These are phyloP conservation scores for Schizaphis graminum DNA, from an alignment of 2,888 invertebrate genomes.

Conservation along the genomic window DNA sequence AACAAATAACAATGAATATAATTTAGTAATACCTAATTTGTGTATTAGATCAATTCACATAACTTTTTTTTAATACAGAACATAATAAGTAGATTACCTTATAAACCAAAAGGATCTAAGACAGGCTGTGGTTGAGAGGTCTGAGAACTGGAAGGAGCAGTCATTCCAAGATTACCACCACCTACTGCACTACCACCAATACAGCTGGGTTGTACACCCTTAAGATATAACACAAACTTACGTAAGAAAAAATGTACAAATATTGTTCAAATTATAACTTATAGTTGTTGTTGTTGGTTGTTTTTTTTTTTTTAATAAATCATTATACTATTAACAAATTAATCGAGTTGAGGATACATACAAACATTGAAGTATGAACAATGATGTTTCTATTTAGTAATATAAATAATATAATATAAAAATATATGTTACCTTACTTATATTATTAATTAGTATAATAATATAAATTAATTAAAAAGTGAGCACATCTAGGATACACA, in stretches of 20 bases:
- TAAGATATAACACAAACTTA: conserved; percentile 60
- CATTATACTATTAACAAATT: not conserved
- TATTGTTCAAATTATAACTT: conserved; percentile 18
- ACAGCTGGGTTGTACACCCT: conserved; percentile 65
- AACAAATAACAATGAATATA: conserved; percentile 28
- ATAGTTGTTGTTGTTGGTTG: not conserved
- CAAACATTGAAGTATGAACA: not conserved
- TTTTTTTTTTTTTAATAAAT: not conserved
- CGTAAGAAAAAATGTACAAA: conserved; percentile 38
- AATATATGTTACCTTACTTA: not conserved
- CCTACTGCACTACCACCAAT: conserved; percentile 65
- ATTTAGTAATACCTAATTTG: not conserved
- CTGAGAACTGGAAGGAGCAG: conserved; percentile 57
- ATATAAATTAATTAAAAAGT: not conserved
- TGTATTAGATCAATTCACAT: not conserved
- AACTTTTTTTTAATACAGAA: not conserved
- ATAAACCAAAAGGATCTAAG: conserved; percentile 64
- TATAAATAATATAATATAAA: not conserved
- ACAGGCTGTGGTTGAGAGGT: conserved; percentile 62
- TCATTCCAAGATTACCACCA: conserved; percentile 64
- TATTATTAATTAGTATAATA: not conserved
- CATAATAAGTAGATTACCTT: conserved; percentile 56
- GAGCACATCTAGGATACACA: not conserved
- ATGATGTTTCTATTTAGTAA: not conserved
- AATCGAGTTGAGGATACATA: not conserved